Evolutionary conservation across 2,888 invertebrate genomes (phyloP).

Genomic region (Emmelina monodactyla): DNA sequence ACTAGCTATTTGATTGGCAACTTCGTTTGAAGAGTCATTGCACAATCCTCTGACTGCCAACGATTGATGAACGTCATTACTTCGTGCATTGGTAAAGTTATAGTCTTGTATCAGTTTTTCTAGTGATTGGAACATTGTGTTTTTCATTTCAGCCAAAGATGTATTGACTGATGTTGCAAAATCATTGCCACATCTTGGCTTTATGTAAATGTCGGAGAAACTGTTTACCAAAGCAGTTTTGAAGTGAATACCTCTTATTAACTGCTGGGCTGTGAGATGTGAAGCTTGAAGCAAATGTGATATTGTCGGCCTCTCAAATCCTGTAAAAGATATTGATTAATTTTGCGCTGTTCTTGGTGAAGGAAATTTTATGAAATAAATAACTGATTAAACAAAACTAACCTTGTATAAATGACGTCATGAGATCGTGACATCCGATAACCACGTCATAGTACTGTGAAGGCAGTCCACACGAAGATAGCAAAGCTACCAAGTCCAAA

Average conservation of each 20-base stretch:
- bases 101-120: constrained; percentile 23
- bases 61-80: constrained; percentile 30
- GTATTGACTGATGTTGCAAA: constrained; percentile 34
- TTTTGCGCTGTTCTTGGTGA: too few relatives aligned
- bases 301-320: constrained; percentile 67
- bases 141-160: constrained; percentile 56
- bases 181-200: constrained; percentile 54
- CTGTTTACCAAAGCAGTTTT: constrained; percentile 63
- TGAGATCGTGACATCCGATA: constrained; percentile 41
- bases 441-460: constrained; percentile 37
- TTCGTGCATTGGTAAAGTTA: constrained; percentile 11
- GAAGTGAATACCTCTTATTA: constrained; percentile 66
- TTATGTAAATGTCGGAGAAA: constrained; percentile 73
- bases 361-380: too few relatives aligned
- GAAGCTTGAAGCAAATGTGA: constrained; percentile 72
- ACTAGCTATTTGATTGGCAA: constrained; percentile 62
- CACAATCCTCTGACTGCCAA: constrained; percentile 52
- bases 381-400: constrained; percentile 15
- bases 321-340: constrained; percentile 30
- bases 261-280: constrained; percentile 70
- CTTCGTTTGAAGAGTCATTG: constrained; percentile 52
- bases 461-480: constrained; percentile 46
- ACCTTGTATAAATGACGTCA: constrained; percentile 57
- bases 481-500: constrained; percentile 48
- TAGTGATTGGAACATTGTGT: constrained; percentile 42